Conservation (phyloP, 30 jellyfish, hydroid and myxozoan genomes). For the Aurelia aurita complex sp. Pacific region DNA sequence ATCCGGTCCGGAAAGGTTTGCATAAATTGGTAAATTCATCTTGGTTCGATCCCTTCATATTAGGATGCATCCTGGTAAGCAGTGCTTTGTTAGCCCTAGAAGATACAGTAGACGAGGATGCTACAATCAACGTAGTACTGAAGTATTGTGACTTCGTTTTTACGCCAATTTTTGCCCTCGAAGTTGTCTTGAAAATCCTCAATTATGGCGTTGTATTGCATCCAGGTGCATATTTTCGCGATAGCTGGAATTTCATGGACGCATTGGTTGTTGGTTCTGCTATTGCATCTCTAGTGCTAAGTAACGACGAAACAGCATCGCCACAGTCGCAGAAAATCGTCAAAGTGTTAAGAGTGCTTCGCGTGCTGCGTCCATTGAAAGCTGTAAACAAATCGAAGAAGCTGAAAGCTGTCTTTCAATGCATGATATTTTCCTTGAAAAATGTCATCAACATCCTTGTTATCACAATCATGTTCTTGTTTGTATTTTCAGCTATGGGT, state of each 20-base stretch:
- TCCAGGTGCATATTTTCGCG: slow-evolving; percentile 88
- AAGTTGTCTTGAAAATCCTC: slow-evolving; percentile 69
- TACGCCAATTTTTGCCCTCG: slow-evolving; percentile 83
- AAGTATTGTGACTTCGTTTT: slow-evolving; percentile 58
- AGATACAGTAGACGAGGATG: slow-evolving; percentile 79
- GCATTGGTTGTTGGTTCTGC: slow-evolving; percentile 86
- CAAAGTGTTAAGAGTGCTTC: slow-evolving; percentile 57
- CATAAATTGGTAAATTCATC: slow-evolving; percentile 75
- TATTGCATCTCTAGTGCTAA: slow-evolving; percentile 71
- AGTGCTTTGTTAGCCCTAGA: slow-evolving; percentile 90
- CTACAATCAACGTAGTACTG: slow-evolving; percentile 63
- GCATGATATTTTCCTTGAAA: slow-evolving; percentile 95
- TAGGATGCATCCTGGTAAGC: slow-evolving; percentile 78
- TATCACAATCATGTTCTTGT: slow-evolving; percentile 82
- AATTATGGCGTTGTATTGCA: slow-evolving; percentile 80
- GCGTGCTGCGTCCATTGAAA: slow-evolving; percentile 64
- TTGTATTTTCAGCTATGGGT: slow-evolving; percentile 94
- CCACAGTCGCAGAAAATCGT: slow-evolving; percentile 72
- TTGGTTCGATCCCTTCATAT: slow-evolving; percentile 72
- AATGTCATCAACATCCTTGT: slow-evolving; percentile 91
- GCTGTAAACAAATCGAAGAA: slow-evolving; percentile 66
- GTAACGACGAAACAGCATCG: slow-evolving; percentile 60
- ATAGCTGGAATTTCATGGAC: slow-evolving; percentile 85
- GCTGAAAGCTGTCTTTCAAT: slow-evolving; percentile 88
- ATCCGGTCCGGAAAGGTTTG: slow-evolving; percentile 66